phyloP scores from a whole-genome alignment of 2,113 vertebrate species.

The Notarius lentiginosus region DNA sequence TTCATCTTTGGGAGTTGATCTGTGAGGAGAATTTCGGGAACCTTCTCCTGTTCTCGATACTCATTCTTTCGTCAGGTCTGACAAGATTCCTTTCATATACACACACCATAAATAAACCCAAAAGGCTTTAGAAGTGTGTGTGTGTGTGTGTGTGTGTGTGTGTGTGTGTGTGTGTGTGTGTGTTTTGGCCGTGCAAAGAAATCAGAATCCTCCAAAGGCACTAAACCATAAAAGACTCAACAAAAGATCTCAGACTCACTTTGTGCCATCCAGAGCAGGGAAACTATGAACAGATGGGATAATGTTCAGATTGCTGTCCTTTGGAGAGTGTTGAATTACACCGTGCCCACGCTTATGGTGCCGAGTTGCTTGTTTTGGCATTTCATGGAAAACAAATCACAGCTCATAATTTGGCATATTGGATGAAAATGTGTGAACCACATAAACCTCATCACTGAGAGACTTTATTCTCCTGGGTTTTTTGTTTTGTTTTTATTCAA shows the following conservation, averaged over 20 bases:
- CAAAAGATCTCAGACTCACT: not conserved
- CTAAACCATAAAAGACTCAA: conserved; percentile 3
- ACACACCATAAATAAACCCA: conserved; percentile 32
- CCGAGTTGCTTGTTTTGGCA: conserved; percentile 5
- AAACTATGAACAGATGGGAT: conserved; percentile 26
- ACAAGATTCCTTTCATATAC: conserved; percentile 31
- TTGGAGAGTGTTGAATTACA: not conserved
- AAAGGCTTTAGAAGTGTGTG: conserved; percentile 9
- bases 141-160: not conserved
- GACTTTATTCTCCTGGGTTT: not conserved
- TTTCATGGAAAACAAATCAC: conserved; percentile 4
- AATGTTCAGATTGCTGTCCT: conserved; percentile 11
- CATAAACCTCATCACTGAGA: not conserved
- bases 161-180: not conserved
- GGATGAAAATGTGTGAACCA: not conserved
- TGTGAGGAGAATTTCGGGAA: conserved; percentile 41
- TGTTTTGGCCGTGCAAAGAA: conserved; percentile 10
- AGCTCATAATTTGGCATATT: not conserved
- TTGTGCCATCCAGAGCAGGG: conserved; percentile 1
- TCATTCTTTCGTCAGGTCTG: conserved; percentile 28
- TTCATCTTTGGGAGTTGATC: not conserved
- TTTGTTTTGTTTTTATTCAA: not conserved
- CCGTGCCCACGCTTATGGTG: conserved; percentile 10
- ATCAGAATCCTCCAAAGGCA: conserved; percentile 17
- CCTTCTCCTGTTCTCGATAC: conserved; percentile 18